Evolutionary conservation across 2,888 invertebrate species (phyloP).

Genomic region (Scaptomyza cyrtandrae): DNA sequence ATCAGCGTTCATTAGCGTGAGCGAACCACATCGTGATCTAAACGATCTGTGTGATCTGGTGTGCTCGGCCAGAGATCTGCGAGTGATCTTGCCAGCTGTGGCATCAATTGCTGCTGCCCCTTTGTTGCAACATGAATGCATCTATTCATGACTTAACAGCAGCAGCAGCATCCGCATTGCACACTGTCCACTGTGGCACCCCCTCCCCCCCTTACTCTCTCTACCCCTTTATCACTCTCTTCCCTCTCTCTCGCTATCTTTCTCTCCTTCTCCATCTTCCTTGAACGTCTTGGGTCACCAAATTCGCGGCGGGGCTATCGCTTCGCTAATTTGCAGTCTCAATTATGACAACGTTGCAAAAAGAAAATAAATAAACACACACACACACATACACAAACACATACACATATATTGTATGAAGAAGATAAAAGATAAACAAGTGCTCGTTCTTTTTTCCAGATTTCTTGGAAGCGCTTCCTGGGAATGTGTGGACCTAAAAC

Average conservation of each 20-base stretch:
- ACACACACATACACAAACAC: neutral
- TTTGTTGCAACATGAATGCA: constrained; percentile 61
- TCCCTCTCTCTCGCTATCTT: neutral
- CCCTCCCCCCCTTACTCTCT: neutral
- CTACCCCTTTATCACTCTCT: neutral
- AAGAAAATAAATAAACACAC: constrained; percentile 3
- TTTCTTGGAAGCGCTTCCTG: constrained; percentile 16
- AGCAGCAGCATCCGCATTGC: constrained; percentile 53
- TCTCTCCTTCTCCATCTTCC: neutral
- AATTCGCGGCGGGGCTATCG: constrained; percentile 32
- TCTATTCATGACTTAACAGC: constrained; percentile 59
- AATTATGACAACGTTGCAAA: constrained; percentile 55
- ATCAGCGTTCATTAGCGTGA: constrained; percentile 77
- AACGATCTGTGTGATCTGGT: constrained; percentile 55
- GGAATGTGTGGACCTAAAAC: neutral
- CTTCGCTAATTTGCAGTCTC: constrained; percentile 56
- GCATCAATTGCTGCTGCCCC: constrained; percentile 55
- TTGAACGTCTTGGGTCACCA: constrained; percentile 18
- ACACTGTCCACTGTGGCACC: constrained; percentile 3
- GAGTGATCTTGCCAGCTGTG: constrained; percentile 43
- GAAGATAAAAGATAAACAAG: constrained; percentile 23
- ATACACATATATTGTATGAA: no score
- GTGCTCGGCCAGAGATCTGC: constrained; percentile 37
- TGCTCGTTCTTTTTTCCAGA: constrained; percentile 8
- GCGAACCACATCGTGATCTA: constrained; percentile 74